These are phyloP conservation scores for Rhabdomys pumilio DNA, from an alignment of 2,797 vertebrate species.

Conservation along the genomic window DNA sequence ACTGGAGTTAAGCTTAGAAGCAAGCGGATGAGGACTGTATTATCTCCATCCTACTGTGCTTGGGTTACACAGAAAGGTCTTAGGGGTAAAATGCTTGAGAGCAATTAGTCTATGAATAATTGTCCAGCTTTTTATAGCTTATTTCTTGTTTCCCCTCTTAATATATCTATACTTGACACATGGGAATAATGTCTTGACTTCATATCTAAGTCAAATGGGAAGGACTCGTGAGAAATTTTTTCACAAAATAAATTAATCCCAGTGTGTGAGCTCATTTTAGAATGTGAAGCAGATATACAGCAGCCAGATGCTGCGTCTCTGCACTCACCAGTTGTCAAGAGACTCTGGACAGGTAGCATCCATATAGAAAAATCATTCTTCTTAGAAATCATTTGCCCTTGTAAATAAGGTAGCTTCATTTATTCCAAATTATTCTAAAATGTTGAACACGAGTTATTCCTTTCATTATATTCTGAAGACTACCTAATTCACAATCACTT, in stretches of 20 bases:
- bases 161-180: background rate
- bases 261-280: background rate
- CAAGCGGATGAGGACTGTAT: background rate
- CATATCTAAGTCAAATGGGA: constrained; percentile 28
- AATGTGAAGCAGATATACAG: background rate
- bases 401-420: constrained; percentile 3
- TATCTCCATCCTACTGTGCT: background rate
- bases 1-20: background rate
- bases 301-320: constrained; percentile 52
- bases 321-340: constrained; percentile 47
- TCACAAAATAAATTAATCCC: constrained; percentile 51
- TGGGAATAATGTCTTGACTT: constrained; percentile 27
- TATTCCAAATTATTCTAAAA: background rate
- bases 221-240: constrained; percentile 13
- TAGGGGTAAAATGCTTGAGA: background rate
- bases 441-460: constrained; percentile 19
- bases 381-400: constrained; percentile 22
- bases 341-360: constrained; percentile 53
- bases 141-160: constrained; percentile 12
- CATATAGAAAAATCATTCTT: constrained; percentile 29
- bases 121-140: background rate
- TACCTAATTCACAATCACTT: constrained; percentile 9
- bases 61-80: background rate
- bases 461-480: background rate
- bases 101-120: background rate